phyloP scores from a whole-genome alignment of 2,888 invertebrate species.

The Magallana nippona region DNA sequence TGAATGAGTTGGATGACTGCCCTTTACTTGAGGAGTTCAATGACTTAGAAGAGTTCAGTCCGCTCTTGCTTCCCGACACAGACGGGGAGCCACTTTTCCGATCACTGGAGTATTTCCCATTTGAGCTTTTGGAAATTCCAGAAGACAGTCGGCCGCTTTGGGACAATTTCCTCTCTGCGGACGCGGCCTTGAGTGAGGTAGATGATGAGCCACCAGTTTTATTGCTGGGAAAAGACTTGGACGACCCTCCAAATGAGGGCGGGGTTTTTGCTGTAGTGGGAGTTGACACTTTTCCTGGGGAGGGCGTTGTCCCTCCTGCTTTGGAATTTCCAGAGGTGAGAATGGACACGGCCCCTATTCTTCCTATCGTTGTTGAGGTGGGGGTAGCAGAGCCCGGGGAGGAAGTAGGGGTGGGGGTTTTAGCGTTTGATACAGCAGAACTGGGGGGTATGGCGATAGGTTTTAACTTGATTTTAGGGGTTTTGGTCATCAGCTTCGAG shows the following conservation, averaged over 20 bases:
- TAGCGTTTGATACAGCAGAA: constrained; percentile 49
- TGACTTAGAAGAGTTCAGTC: constrained; percentile 49
- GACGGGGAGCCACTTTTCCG: constrained; percentile 46
- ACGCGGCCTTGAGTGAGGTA: constrained; percentile 31
- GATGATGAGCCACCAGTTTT: constrained; percentile 38
- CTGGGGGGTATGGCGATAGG: constrained; percentile 86
- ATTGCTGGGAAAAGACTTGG: constrained; percentile 44
- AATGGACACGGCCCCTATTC: constrained; percentile 62
- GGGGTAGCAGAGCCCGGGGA: constrained; percentile 53
- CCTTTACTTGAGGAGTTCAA: constrained; percentile 58
- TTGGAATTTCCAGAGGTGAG: constrained; percentile 57
- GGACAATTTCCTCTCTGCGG: constrained; percentile 45
- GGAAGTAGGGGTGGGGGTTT: constrained; percentile 42
- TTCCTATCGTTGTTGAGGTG: constrained; percentile 64
- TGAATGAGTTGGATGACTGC: constrained; percentile 51
- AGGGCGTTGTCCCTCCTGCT: constrained; percentile 25
- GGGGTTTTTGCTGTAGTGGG: constrained; percentile 44
- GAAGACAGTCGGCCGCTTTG: constrained; percentile 38
- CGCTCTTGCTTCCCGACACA: constrained; percentile 45
- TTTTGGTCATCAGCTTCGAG: constrained; percentile 71
- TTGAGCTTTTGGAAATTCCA: constrained; percentile 47
- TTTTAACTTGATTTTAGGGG: constrained; percentile 76
- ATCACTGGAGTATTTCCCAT: constrained; percentile 45
- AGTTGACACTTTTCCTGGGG: constrained; percentile 37
- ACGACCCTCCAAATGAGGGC: constrained; percentile 40